Evolutionary conservation across 2,113 vertebrate species (phyloP).

Genomic region (Noturus placidus): DNA sequence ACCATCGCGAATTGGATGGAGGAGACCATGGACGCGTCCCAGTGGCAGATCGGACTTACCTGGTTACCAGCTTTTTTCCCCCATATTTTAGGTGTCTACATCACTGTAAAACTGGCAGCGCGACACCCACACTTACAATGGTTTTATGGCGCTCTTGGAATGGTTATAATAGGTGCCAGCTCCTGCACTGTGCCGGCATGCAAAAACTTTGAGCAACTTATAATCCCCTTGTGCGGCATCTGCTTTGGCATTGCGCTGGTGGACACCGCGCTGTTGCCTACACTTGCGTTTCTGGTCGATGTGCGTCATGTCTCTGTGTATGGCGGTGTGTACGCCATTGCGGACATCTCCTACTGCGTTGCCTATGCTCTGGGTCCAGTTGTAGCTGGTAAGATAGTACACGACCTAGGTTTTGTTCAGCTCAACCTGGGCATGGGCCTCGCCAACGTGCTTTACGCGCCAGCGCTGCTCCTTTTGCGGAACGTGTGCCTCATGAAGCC

Average conservation of each 20-base stretch:
- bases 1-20: constrained; percentile 97
- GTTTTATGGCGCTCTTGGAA: constrained; percentile 92
- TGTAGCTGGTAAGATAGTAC: constrained; percentile 91
- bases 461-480: constrained; percentile 85
- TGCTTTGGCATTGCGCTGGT: constrained; percentile 97
- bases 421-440: constrained; percentile 97
- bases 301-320: constrained; percentile 94
- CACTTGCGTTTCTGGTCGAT: constrained; percentile 92
- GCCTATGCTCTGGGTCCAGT: constrained; percentile 93
- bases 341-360: constrained; percentile 95
- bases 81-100: constrained; percentile 88
- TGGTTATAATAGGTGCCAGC: constrained; percentile 93
- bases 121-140: constrained; percentile 93
- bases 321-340: constrained; percentile 95
- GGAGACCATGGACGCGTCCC: constrained; percentile 82
- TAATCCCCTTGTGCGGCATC: constrained; percentile 89
- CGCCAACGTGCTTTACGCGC: constrained; percentile 91
- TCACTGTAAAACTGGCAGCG: constrained; percentile 88
- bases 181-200: constrained; percentile 92
- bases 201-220: constrained; percentile 87
- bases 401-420: constrained; percentile 88
- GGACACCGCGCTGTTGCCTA: constrained; percentile 93
- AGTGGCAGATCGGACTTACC: constrained; percentile 93
- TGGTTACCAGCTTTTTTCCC: constrained; percentile 98
- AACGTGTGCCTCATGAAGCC: constrained; percentile 90